Percentiles rank a stretch among this genome's conserved stretches.
phyloP scores from a whole-genome alignment of 1,140 invertebrate genomes.

The Meloidogyne floridensis region DNA sequence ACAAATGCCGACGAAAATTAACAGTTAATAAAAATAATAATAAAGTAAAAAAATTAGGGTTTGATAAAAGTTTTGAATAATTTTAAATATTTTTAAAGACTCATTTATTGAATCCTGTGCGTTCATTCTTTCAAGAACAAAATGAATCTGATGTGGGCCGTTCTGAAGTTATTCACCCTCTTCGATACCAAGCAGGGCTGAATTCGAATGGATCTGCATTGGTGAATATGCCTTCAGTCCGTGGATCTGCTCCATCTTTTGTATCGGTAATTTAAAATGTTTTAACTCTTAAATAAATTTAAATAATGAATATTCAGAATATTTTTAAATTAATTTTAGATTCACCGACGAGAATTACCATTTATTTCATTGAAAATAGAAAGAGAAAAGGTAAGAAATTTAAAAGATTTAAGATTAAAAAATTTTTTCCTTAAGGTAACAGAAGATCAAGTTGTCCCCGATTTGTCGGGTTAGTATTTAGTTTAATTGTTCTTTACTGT shows the following conservation, averaged over 20 bases:
- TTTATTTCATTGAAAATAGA: not conserved
- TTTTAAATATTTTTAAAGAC: not conserved
- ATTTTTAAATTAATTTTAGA: too few species aligned
- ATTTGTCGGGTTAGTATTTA: not conserved
- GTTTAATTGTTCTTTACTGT: too few species aligned
- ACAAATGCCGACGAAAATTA: conserved; percentile 3
- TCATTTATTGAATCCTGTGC: not conserved
- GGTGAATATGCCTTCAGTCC: not conserved
- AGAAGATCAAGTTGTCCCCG: not conserved
- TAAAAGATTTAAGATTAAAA: not conserved
- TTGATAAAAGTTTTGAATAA: not conserved
- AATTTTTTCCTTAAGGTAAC: not conserved
- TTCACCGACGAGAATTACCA: not conserved
- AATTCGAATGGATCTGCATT: not conserved
- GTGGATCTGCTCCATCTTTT: not conserved
- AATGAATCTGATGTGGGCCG: not conserved
- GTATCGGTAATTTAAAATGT: not conserved
- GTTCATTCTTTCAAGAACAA: not conserved
- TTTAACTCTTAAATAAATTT: too few species aligned
- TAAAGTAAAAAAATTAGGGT: too few species aligned
- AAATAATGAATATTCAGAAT: too few species aligned
- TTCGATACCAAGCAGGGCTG: not conserved
- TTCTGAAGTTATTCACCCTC: not conserved
- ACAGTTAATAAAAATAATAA: not conserved
- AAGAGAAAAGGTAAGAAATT: not conserved